Conservation (phyloP, 2,113 vertebrate species). For the Thymallus thymallus region DNA sequence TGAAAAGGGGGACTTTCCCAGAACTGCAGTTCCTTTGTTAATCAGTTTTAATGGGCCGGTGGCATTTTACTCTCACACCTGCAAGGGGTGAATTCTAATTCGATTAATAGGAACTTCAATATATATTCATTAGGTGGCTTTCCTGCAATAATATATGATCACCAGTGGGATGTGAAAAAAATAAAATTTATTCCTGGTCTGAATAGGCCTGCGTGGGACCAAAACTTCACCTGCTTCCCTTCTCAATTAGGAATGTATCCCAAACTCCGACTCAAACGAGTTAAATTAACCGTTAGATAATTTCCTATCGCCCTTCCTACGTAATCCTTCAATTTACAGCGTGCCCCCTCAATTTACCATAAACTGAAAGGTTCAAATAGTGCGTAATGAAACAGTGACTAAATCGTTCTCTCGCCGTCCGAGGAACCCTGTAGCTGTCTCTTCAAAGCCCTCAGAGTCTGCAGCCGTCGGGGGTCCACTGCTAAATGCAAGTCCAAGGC, state of each 20-base stretch:
- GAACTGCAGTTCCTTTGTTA: slow-evolving; percentile 74
- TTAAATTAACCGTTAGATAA: slow-evolving; percentile 99
- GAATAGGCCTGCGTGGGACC: slow-evolving; percentile 92
- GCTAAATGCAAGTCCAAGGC: slow-evolving; percentile 71
- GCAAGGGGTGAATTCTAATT: slow-evolving; percentile 87
- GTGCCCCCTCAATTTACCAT: slow-evolving; percentile 93
- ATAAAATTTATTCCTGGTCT: slow-evolving; percentile 87
- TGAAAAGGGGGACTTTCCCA: slow-evolving; percentile 70
- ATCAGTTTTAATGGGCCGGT: slow-evolving; percentile 75
- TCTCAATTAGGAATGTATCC: slow-evolving; percentile 99
- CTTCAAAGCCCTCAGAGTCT: slow-evolving; percentile 79
- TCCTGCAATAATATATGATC: slow-evolving; percentile 91
- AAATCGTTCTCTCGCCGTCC: slow-evolving; percentile 81
- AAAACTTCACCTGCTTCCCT: slow-evolving; percentile 98
- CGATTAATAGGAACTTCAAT: slow-evolving; percentile 93
- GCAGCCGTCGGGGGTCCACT: slow-evolving; percentile 69
- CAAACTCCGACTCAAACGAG: slow-evolving; percentile 96
- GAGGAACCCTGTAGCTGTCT: slow-evolving; percentile 80
- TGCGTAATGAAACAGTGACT: slow-evolving; percentile 97
- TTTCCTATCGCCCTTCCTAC: slow-evolving; percentile 92
- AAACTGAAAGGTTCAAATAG: slow-evolving; percentile 99
- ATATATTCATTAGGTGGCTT: slow-evolving; percentile 95
- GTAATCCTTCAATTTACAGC: slow-evolving; percentile 91
- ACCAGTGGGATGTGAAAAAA: slow-evolving; percentile 86
- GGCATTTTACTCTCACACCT: slow-evolving; percentile 87